Percentiles rank a stretch among this genome's conserved stretches.
Conservation (phyloP, 2,888 invertebrate genomes). For the Noctua janthina region DNA sequence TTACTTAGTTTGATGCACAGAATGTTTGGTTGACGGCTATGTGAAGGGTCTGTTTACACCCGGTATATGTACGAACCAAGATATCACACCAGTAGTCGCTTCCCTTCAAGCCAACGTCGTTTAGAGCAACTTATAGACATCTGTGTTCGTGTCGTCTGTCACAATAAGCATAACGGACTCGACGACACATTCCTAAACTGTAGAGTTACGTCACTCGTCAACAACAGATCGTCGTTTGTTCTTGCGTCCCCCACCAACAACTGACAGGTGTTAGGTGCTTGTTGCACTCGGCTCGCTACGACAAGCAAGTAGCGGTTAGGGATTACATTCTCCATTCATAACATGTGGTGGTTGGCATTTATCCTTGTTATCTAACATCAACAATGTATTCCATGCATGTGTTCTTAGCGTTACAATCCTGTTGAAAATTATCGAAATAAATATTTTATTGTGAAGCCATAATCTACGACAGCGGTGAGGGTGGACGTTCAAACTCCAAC, state of each 20-base stretch:
- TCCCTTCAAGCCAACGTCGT: too few relatives aligned
- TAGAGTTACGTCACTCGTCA: not conserved
- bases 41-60: too few relatives aligned
- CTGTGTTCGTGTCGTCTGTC: not conserved
- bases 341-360: not conserved
- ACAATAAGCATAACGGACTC: not conserved
- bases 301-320: conserved; percentile 33
- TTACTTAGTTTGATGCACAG: too few relatives aligned
- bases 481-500: too few relatives aligned
- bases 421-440: not conserved
- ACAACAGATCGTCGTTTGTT: conserved; percentile 45
- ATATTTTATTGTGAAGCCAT: not conserved
- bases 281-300: not conserved
- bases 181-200: not conserved
- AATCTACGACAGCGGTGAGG: not conserved
- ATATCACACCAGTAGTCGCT: not conserved
- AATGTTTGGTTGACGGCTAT: too few relatives aligned
- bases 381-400: not conserved
- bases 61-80: not conserved
- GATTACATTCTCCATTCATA: not conserved
- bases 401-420: not conserved
- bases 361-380: not conserved
- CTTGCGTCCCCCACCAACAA: conserved; percentile 35
- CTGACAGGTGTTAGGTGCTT: conserved; percentile 19
- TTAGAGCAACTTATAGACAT: not conserved